Conservation (phyloP, 1,140 invertebrate species). For the Thaumatotibia leucotreta region DNA sequence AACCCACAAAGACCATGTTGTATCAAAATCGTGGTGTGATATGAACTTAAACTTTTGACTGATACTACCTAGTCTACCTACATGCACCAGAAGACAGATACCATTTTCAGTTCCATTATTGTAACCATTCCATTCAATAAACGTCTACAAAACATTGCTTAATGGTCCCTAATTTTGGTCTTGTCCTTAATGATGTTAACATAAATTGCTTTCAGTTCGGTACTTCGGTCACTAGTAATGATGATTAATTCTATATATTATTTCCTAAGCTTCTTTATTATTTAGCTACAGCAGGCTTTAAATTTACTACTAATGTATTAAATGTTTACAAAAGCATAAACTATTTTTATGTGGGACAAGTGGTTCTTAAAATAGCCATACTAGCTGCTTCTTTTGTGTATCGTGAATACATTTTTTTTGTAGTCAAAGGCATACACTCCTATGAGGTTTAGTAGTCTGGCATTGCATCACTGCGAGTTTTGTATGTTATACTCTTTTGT, state of each 20-base stretch:
- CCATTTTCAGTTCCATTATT: background rate
- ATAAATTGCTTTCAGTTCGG: too few relatives aligned
- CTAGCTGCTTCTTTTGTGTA: background rate
- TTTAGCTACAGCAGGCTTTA: background rate
- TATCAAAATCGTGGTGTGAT: too few relatives aligned
- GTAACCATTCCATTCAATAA: background rate
- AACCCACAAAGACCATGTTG: too few relatives aligned
- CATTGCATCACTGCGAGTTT: background rate
- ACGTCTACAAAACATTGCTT: background rate
- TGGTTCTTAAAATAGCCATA: conserved; percentile 2
- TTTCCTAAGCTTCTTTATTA: background rate
- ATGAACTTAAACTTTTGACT: too few relatives aligned
- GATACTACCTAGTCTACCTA: too few relatives aligned
- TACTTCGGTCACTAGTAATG: too few relatives aligned
- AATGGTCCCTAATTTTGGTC: background rate
- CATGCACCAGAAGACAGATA: too few relatives aligned
- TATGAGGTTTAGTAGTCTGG: too few relatives aligned
- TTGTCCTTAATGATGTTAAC: background rate
- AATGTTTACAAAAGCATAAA: conserved; percentile 6
- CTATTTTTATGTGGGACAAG: conserved; percentile 7
- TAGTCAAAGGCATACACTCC: too few relatives aligned
- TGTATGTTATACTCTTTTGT: background rate
- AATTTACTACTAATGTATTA: background rate
- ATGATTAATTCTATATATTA: too few relatives aligned
- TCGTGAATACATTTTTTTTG: too few relatives aligned